A percentile compares a stretch with the other conserved stretches of the same genome.
These are phyloP conservation scores for Epicauta chinensis DNA, from an alignment of 1,140 invertebrate genomes.

Conservation along the genomic window DNA sequence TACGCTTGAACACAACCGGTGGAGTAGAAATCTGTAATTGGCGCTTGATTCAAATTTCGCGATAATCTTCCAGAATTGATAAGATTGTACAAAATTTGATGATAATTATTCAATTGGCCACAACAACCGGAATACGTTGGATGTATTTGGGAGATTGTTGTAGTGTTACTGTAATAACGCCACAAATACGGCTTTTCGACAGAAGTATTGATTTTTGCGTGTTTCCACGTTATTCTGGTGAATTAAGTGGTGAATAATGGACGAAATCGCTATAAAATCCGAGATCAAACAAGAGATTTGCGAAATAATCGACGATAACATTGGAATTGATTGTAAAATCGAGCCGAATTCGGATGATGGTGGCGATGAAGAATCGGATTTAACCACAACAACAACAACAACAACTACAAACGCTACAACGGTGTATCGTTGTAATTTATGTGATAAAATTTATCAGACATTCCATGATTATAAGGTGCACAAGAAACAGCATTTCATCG, in stretches of 20 bases:
- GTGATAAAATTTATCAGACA: conserved; percentile 21
- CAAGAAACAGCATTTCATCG: conserved; percentile 34
- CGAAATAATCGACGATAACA: conserved; percentile 1
- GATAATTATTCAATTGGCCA: too few relatives aligned
- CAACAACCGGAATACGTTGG: too few relatives aligned
- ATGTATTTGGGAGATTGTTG: too few relatives aligned
- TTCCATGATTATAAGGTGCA: conserved; percentile 26
- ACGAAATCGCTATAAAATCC: conserved; percentile 1
- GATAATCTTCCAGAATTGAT: too few relatives aligned
- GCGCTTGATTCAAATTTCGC: too few relatives aligned
- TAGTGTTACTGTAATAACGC: too few relatives aligned
- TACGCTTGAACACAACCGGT: too few relatives aligned
- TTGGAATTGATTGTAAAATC: conserved; percentile 9
- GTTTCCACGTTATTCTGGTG: not conserved
- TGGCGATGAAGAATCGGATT: not conserved
- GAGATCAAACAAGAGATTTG: not conserved
- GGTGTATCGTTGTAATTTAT: conserved; percentile 27
- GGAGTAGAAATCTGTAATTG: too few relatives aligned
- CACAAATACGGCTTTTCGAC: too few relatives aligned
- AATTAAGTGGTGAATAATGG: not conserved
- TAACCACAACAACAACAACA: too few relatives aligned
- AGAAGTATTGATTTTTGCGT: too few relatives aligned
- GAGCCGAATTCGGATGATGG: not conserved
- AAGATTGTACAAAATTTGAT: too few relatives aligned
- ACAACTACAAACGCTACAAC: conserved; percentile 30